Percentiles rank a stretch among this genome's conserved stretches.
These are phyloP conservation scores for Amblyornis subalaris DNA, from an alignment of 2,113 vertebrate species.

Conservation along the genomic window DNA sequence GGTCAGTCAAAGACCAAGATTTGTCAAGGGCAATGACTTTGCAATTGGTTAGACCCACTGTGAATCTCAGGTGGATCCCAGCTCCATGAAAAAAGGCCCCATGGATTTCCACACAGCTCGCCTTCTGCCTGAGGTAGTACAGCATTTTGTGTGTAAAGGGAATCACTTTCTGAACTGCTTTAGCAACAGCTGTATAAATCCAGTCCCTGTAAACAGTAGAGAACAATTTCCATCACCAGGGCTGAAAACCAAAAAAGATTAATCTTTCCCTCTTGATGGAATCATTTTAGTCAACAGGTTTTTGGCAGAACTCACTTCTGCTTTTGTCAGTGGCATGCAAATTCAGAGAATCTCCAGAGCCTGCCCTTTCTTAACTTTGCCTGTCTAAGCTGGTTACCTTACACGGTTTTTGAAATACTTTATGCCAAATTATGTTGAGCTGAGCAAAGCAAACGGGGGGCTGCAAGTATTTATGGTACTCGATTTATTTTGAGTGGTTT, in stretches of 20 bases:
- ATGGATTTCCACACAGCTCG: background rate
- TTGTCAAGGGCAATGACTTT: background rate
- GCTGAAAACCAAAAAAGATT: background rate
- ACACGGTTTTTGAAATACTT: background rate
- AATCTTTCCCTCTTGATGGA: background rate
- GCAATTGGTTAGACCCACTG: background rate
- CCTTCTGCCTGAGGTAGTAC: background rate
- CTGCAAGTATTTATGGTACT: background rate
- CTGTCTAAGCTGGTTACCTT: background rate
- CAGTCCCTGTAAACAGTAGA: background rate
- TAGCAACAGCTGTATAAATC: background rate
- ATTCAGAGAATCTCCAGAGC: background rate
- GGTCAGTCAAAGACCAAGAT: accelerated
- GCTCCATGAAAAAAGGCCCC: background rate
- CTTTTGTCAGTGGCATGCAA: background rate
- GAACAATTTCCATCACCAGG: background rate
- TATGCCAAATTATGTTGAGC: background rate
- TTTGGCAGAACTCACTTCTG: background rate
- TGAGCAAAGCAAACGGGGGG: background rate
- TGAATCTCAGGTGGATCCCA: background rate
- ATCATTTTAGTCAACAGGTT: background rate
- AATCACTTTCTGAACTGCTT: background rate
- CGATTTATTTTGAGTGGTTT: background rate
- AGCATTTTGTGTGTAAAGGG: background rate
- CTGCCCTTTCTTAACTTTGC: background rate